Conservation (phyloP, 1,140 invertebrate genomes). For the Harlomillsia oculata region DNA sequence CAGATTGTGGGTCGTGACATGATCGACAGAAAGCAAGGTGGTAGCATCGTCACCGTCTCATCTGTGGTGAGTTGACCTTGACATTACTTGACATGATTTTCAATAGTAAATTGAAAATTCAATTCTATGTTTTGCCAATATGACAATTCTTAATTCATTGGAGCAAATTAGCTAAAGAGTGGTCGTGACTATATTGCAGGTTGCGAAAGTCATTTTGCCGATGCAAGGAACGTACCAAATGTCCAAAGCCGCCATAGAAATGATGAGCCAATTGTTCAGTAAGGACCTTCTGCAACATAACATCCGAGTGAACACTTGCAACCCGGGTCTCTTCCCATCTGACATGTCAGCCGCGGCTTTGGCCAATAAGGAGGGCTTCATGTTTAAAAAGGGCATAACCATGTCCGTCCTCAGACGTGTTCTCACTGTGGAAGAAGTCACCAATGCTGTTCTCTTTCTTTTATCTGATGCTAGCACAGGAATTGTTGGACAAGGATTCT, state of each 20-base stretch:
- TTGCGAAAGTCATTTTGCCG: background rate
- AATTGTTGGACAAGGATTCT: background rate
- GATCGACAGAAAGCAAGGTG: slow-evolving; percentile 8
- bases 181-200: too few species aligned
- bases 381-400: background rate
- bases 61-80: slow-evolving; percentile 8
- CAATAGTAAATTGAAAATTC: background rate
- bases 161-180: too few species aligned
- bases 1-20: slow-evolving; percentile 16
- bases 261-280: background rate
- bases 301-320: slow-evolving; percentile 13
- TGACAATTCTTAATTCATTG: too few species aligned
- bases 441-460: slow-evolving; percentile 3
- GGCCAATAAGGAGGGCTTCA: background rate
- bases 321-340: slow-evolving; percentile 2
- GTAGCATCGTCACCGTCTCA: slow-evolving; percentile 21
- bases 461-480: background rate
- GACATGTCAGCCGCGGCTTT: background rate
- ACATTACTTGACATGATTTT: background rate
- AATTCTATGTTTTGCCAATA: too few species aligned
- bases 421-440: background rate
- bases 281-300: slow-evolving; percentile 13
- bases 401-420: background rate
- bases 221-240: background rate
- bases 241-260: background rate